Evolutionary conservation across 2,888 invertebrate genomes (phyloP).

Genomic region (Acholoe squamosa): DNA sequence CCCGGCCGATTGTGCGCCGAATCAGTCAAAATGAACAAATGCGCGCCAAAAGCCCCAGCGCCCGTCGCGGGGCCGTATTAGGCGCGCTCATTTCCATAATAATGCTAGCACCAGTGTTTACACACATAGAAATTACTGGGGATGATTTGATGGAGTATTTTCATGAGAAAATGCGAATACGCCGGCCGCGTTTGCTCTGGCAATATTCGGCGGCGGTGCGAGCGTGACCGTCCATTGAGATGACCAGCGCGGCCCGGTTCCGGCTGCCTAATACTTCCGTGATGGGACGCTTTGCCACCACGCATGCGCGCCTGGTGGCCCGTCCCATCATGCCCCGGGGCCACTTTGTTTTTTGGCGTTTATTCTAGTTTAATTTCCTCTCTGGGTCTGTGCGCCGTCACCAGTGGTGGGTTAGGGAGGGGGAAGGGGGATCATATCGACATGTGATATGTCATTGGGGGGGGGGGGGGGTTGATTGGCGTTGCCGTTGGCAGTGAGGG

Average conservation of each 20-base stretch:
- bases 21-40: constrained; percentile 60
- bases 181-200: constrained; percentile 43
- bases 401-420: not conserved
- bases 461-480: constrained; percentile 2
- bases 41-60: constrained; percentile 43
- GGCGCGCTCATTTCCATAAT: constrained; percentile 59
- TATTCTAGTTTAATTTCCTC: constrained; percentile 63
- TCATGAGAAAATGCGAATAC: constrained; percentile 60
- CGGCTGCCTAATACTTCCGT: constrained; percentile 58
- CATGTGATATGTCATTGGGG: constrained; percentile 28
- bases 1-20: constrained; percentile 49
- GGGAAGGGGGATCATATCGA: not conserved
- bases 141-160: constrained; percentile 62
- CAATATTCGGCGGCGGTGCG: constrained; percentile 48
- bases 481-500: not conserved
- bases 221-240: constrained; percentile 57
- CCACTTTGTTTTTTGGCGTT: constrained; percentile 61
- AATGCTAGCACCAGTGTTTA: constrained; percentile 49
- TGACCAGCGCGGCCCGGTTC: not conserved
- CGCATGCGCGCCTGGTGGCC: constrained; percentile 46
- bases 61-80: constrained; percentile 29
- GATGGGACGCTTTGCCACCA: constrained; percentile 51
- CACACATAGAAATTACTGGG: constrained; percentile 59
- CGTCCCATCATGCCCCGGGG: constrained; percentile 53
- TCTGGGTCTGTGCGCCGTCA: constrained; percentile 50